These are phyloP conservation scores for Stenolophus ochropezus DNA, from an alignment of 2,888 invertebrate species.

Conservation along the genomic window DNA sequence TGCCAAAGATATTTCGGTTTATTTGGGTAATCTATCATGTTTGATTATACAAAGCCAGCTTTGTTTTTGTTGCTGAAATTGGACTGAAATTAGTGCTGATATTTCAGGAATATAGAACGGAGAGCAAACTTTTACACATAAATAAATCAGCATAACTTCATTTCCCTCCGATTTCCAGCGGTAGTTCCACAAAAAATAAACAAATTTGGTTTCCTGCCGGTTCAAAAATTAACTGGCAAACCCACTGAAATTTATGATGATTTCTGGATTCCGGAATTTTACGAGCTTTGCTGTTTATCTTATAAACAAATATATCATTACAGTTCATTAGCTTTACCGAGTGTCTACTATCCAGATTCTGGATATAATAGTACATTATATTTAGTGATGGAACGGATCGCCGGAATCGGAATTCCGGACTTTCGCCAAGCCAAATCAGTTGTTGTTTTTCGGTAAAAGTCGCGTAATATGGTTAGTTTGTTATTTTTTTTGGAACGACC, in stretches of 20 bases:
- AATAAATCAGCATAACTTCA: background rate
- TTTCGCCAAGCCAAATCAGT: too few relatives aligned
- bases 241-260: background rate
- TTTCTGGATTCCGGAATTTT: background rate
- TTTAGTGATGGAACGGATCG: too few relatives aligned
- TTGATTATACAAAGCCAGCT: background rate
- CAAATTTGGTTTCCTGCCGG: background rate
- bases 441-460: too few relatives aligned
- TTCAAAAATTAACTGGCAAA: background rate
- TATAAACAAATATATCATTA: too few relatives aligned
- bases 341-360: too few relatives aligned
- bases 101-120: background rate
- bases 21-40: constrained; percentile 7
- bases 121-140: background rate
- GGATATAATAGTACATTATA: too few relatives aligned
- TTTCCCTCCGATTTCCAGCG: background rate
- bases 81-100: background rate
- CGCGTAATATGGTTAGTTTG: too few relatives aligned
- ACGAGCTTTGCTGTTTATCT: too few relatives aligned
- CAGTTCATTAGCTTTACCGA: too few relatives aligned
- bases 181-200: background rate
- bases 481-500: too few relatives aligned
- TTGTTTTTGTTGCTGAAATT: constrained; percentile 4
- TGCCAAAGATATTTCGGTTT: background rate
- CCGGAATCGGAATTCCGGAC: too few relatives aligned